These are phyloP conservation scores for Pungitius pungitius DNA, from an alignment of 2,113 vertebrate species.

Conservation along the genomic window DNA sequence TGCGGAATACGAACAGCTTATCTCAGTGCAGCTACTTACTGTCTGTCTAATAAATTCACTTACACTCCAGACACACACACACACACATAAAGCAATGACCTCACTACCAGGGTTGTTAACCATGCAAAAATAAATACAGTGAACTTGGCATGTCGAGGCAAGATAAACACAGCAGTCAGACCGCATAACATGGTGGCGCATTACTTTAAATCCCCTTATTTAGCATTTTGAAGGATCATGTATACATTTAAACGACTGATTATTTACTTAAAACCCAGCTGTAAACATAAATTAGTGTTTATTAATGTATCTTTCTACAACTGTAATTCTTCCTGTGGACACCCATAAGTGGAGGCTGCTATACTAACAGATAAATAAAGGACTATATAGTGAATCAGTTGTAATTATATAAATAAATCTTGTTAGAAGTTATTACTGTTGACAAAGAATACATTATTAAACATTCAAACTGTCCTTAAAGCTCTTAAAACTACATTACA, in stretches of 20 bases:
- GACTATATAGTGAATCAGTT: neutral
- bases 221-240: neutral
- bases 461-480: constrained; percentile 1
- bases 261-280: neutral
- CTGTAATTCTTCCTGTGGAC: neutral
- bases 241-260: neutral
- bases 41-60: constrained; percentile 41
- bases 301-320: neutral
- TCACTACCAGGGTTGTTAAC: constrained; percentile 40
- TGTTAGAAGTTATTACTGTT: neutral
- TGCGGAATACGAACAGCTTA: constrained; percentile 51
- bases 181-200: constrained; percentile 2
- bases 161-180: constrained; percentile 28
- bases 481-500: neutral
- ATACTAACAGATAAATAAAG: neutral
- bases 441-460: neutral
- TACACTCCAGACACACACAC: constrained; percentile 7
- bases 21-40: constrained; percentile 70
- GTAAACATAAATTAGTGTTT: neutral
- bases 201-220: neutral
- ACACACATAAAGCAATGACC: constrained; percentile 39
- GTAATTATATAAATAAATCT: neutral
- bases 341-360: neutral
- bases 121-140: constrained; percentile 72
- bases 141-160: constrained; percentile 55